phyloP scores from a whole-genome alignment of 2,888 invertebrate species.

The Gastrophysa polygoni region DNA sequence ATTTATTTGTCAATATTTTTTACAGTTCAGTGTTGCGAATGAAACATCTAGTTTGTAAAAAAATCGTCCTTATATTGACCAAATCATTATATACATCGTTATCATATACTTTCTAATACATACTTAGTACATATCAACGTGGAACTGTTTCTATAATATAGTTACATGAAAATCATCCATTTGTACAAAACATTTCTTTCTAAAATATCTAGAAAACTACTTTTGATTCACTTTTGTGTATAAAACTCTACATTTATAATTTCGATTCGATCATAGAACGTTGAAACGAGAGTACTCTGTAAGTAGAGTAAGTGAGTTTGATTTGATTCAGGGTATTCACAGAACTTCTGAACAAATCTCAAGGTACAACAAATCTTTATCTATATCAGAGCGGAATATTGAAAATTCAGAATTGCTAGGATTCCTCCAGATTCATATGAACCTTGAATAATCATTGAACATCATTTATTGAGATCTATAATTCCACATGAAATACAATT shows the following conservation, averaged over 20 bases:
- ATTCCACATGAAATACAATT: no score
- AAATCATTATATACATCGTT: slow-evolving; percentile 52
- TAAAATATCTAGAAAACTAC: slow-evolving; percentile 61
- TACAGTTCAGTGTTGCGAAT: no score
- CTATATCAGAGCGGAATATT: no score
- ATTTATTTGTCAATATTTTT: no score
- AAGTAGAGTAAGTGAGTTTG: background rate
- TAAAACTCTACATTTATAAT: slow-evolving; percentile 56
- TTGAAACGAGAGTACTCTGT: background rate
- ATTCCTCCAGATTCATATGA: no score
- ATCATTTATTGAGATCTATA: no score
- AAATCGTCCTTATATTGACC: slow-evolving; percentile 53
- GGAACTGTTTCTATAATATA: slow-evolving; percentile 48
- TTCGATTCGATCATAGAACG: slow-evolving; percentile 27
- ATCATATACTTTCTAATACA: slow-evolving; percentile 51
- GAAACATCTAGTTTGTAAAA: slow-evolving; percentile 39
- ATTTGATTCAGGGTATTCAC: background rate
- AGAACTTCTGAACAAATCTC: no score
- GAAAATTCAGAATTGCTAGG: no score
- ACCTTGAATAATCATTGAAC: no score
- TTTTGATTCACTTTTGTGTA: slow-evolving; percentile 58
- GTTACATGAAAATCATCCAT: slow-evolving; percentile 48
- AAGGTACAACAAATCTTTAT: no score
- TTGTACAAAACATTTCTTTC: slow-evolving; percentile 56
- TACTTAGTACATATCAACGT: slow-evolving; percentile 56